Percentiles rank a stretch among this genome's conserved stretches.
phyloP scores from a whole-genome alignment of 2,797 vertebrate species.

The Microtus agrestis region DNA sequence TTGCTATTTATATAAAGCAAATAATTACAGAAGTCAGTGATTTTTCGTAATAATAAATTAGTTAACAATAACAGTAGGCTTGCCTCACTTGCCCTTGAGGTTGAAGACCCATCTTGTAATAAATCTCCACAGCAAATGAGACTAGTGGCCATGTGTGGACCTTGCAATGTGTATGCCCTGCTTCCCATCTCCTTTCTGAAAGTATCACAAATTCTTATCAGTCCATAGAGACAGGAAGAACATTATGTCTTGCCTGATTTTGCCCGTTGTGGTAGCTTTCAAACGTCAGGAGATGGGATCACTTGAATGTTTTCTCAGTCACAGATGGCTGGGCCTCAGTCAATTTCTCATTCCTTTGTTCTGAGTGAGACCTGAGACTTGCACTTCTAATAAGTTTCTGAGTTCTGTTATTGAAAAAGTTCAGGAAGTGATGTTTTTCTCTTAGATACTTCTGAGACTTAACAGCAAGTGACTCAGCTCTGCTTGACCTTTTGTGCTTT shows the following conservation, averaged over 20 bases:
- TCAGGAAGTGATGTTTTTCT: background rate
- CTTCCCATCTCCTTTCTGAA: background rate
- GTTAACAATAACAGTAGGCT: background rate
- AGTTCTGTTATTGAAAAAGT: conserved; percentile 2
- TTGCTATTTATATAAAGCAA: conserved; percentile 13
- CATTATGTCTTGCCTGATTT: background rate
- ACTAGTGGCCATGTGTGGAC: background rate
- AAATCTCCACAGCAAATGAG: background rate
- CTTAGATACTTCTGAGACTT: background rate
- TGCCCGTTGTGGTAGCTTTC: background rate
- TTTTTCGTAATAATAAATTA: background rate
- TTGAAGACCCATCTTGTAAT: background rate
- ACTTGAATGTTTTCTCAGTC: background rate
- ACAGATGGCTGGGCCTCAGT: background rate
- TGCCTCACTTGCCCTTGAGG: background rate
- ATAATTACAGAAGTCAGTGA: background rate
- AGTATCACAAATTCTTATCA: background rate
- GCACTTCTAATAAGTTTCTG: conserved; percentile 17
- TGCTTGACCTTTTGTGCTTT: conserved; percentile 2
- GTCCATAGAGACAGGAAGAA: background rate
- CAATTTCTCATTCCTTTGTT: conserved; percentile 41
- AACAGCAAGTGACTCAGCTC: background rate
- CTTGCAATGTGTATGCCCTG: background rate
- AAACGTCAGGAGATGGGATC: background rate
- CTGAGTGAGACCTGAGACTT: background rate